Conservation (phyloP, 2,113 vertebrate genomes). For the Rhinolophus sinicus region DNA sequence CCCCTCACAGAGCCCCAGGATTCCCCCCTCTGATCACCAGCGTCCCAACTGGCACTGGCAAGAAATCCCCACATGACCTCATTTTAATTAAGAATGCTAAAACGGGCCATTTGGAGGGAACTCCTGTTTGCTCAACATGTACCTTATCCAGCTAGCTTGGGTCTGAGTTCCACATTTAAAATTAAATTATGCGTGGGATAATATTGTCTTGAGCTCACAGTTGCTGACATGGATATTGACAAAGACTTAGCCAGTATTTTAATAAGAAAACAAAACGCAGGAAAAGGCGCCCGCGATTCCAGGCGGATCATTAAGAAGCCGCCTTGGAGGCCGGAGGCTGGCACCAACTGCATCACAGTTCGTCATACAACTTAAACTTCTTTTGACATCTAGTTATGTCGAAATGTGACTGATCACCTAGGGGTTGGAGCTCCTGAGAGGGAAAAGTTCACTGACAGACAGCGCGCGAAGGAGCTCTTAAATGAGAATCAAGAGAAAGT, state of each 20-base stretch:
- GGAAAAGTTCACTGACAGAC: conserved; percentile 93
- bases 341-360: conserved; percentile 85
- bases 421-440: conserved; percentile 91
- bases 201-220: conserved; percentile 94
- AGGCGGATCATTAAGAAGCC: conserved; percentile 93
- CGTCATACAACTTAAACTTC: conserved; percentile 89
- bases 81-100: conserved; percentile 70
- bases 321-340: conserved; percentile 86
- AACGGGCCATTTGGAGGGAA: conserved; percentile 26
- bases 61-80: conserved; percentile 45
- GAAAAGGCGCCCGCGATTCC: conserved; percentile 89
- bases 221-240: conserved; percentile 94
- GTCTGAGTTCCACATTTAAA: conserved; percentile 89
- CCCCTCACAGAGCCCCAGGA: neutral
- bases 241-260: conserved; percentile 95
- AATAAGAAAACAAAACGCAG: conserved; percentile 98
- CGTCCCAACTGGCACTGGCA: neutral
- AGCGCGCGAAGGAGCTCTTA: conserved; percentile 90
- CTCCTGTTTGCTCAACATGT: neutral
- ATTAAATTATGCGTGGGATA: conserved; percentile 96
- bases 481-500: conserved; percentile 93
- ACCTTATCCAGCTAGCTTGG: conserved; percentile 87
- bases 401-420: conserved; percentile 91
- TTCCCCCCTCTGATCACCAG: neutral
- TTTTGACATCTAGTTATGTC: conserved; percentile 92